These are phyloP conservation scores for Osmerus eperlanus DNA, from an alignment of 2,113 vertebrate genomes.

Conservation along the genomic window DNA sequence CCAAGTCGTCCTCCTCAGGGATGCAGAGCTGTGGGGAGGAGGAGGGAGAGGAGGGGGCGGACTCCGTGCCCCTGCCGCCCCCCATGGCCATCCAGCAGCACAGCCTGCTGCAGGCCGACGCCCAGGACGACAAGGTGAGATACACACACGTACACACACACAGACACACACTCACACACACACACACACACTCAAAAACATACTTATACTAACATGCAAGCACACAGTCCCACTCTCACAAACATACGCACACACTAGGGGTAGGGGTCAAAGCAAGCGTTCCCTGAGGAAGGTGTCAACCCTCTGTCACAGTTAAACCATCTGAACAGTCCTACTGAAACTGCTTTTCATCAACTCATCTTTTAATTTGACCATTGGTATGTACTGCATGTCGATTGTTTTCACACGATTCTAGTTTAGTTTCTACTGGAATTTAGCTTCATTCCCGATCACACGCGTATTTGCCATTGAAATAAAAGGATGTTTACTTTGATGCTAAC, in stretches of 20 bases:
- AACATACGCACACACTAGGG: not conserved
- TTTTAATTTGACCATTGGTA: too few relatives aligned
- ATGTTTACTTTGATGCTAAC: conserved; percentile 59
- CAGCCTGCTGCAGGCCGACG: conserved; percentile 94
- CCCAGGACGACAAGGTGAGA: conserved; percentile 94
- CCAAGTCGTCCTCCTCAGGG: conserved; percentile 96
- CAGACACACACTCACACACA: not conserved
- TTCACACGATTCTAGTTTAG: too few relatives aligned
- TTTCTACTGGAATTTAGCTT: too few relatives aligned
- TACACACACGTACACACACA: not conserved
- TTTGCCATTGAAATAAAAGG: not conserved
- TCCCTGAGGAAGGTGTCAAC: not conserved
- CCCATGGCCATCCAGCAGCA: conserved; percentile 99
- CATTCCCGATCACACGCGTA: too few relatives aligned
- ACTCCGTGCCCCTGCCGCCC: conserved; percentile 90
- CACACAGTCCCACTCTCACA: not conserved
- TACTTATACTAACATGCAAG: too few relatives aligned
- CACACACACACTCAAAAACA: not conserved
- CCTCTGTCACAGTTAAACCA: not conserved
- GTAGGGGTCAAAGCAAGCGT: not conserved
- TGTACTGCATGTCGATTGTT: too few relatives aligned
- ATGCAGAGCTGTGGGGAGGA: conserved; percentile 99
- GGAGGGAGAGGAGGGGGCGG: conserved; percentile 93
- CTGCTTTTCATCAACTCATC: too few relatives aligned
- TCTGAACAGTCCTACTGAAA: not conserved